A percentile compares a stretch with the other conserved stretches of the same genome.
phyloP scores from a whole-genome alignment of 2,113 vertebrate genomes.

The Heterotis niloticus region DNA sequence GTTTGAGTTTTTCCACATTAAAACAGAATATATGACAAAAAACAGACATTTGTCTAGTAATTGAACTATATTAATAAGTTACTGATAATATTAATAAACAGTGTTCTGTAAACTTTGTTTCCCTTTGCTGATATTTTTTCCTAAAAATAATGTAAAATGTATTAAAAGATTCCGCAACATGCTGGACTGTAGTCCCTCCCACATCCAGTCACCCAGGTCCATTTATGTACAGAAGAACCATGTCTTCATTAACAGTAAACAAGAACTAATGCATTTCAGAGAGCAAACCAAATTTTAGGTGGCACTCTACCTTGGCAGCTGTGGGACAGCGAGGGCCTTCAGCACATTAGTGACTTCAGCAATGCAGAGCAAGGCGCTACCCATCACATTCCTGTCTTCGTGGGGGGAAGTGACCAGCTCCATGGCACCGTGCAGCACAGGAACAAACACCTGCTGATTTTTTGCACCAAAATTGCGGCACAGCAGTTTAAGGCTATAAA shows the following conservation, averaged over 20 bases:
- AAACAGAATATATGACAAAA: background rate
- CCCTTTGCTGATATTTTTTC: too few species aligned
- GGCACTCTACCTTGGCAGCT: slow-evolving; percentile 78
- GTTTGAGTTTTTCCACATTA: background rate
- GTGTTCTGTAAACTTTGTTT: too few species aligned
- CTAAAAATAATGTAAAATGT: background rate
- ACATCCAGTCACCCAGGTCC: too few species aligned
- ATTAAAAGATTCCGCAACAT: too few species aligned
- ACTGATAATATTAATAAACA: too few species aligned
- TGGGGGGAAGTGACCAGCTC: slow-evolving; percentile 62
- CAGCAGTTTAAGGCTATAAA: slow-evolving; percentile 89
- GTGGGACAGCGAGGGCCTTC: slow-evolving; percentile 80
- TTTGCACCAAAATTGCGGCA: slow-evolving; percentile 79
- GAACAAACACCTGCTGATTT: slow-evolving; percentile 68
- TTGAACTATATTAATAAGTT: too few species aligned
- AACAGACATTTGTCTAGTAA: too few species aligned
- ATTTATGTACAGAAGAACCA: too few species aligned
- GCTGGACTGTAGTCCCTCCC: too few species aligned
- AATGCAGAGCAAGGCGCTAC: slow-evolving; percentile 85
- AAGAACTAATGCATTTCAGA: too few species aligned
- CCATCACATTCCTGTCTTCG: slow-evolving; percentile 84
- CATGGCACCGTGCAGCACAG: slow-evolving; percentile 68
- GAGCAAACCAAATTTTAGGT: background rate
- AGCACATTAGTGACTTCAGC: slow-evolving; percentile 76
- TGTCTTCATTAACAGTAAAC: too few species aligned